Evolutionary conservation across 2,797 vertebrate species (phyloP).

Genomic region (Sylvilagus floridanus): DNA sequence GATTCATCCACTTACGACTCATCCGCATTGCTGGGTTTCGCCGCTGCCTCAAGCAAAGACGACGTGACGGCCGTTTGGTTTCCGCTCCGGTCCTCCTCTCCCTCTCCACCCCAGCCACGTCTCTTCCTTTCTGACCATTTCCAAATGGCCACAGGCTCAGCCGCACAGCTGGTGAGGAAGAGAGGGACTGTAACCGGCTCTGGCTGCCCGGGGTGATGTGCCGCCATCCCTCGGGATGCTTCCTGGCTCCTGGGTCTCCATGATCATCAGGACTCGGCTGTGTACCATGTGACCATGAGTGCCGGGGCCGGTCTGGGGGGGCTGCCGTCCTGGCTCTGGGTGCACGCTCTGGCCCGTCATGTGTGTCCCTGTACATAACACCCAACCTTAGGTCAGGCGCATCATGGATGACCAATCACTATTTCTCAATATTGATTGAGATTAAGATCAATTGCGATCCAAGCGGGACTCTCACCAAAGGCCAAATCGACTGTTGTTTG

Average conservation of each 20-base stretch:
- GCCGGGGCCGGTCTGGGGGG: not conserved
- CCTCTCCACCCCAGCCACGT: not conserved
- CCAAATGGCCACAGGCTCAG: not conserved
- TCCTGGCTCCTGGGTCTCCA: not conserved
- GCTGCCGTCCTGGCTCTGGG: not conserved
- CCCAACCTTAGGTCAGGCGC: not conserved
- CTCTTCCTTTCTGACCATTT: slow-evolving; percentile 20
- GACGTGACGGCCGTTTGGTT: not conserved
- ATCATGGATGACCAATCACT: not conserved
- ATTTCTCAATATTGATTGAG: not conserved
- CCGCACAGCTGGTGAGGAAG: not conserved
- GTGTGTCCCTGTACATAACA: no score
- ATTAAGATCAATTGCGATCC: not conserved
- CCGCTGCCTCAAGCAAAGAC: not conserved
- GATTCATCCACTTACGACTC: not conserved
- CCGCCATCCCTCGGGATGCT: slow-evolving; percentile 19
- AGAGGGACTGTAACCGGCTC: not conserved
- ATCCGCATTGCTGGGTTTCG: not conserved
- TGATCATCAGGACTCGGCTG: slow-evolving; percentile 23
- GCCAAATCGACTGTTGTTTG: not conserved
- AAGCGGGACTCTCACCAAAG: not conserved
- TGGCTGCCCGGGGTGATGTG: not conserved
- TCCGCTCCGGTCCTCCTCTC: not conserved
- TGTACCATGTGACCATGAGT: not conserved
- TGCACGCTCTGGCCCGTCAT: not conserved